Percentiles rank a stretch among this genome's conserved stretches.
phyloP scores from a whole-genome alignment of 37 sponge, comb jelly and placozoan genomes.

The Bolinopsis microptera region DNA sequence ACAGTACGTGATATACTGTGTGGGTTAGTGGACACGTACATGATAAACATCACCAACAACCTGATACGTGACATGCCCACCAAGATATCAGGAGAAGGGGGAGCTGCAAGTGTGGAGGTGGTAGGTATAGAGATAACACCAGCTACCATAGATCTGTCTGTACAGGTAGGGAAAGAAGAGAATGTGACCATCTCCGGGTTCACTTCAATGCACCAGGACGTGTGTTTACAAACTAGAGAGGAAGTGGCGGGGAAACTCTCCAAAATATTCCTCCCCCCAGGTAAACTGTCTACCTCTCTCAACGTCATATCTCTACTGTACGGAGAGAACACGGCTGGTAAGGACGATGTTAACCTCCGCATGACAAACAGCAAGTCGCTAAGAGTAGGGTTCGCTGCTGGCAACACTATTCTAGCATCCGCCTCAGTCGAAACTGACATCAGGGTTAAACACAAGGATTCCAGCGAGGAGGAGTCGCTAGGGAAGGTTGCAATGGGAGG shows the following conservation, averaged over 20 bases:
- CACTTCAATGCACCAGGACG: background rate
- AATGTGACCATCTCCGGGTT: background rate
- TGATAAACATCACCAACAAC: background rate
- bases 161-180: background rate
- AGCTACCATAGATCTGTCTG: background rate
- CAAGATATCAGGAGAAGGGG: background rate
- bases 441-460: background rate
- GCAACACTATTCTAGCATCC: background rate
- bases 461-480: background rate
- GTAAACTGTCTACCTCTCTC: background rate
- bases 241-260: background rate
- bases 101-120: background rate
- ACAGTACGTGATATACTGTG: background rate
- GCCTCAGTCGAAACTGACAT: background rate
- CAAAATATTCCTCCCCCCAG: constrained; percentile 17
- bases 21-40: background rate
- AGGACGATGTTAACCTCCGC: background rate
- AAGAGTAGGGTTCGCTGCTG: background rate
- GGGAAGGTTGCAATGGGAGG: background rate
- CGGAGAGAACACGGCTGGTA: background rate
- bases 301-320: background rate
- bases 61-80: background rate
- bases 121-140: background rate
- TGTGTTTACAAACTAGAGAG: background rate
- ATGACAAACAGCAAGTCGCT: background rate